Percentiles rank a stretch among this genome's conserved stretches.
Conservation (phyloP, 2,888 invertebrate genomes). For the Diabrotica balteata region DNA sequence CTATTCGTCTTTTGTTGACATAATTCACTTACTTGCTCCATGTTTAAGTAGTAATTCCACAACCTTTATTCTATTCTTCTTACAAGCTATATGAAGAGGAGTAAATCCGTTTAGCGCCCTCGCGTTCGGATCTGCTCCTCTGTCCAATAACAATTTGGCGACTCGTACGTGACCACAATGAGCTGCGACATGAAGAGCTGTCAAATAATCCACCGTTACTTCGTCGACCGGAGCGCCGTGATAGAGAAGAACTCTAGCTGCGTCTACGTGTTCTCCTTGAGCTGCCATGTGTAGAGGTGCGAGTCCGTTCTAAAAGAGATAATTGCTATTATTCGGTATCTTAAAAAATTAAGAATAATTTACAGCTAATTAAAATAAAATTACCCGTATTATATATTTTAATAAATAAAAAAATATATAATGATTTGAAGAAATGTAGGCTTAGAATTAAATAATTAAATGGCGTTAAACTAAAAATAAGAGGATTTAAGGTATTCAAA, state of each 20-base stretch:
- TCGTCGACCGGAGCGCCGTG: constrained; percentile 98
- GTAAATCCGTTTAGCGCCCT: constrained; percentile 97
- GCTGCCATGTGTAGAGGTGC: constrained; percentile 99
- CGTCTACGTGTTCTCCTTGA: constrained; percentile 98
- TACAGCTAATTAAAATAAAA: background rate
- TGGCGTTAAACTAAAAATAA: too few relatives aligned
- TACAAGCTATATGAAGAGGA: constrained; percentile 97
- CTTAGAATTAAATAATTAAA: too few relatives aligned
- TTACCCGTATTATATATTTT: background rate
- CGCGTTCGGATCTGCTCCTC: constrained; percentile 96
- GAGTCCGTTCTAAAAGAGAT: constrained; percentile 74
- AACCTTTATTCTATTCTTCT: constrained; percentile 96
- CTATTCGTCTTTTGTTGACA: too few relatives aligned
- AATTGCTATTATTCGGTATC: background rate
- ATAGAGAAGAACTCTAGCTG: constrained; percentile 88
- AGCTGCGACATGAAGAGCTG: constrained; percentile 95
- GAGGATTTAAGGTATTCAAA: too few relatives aligned
- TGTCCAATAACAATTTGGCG: constrained; percentile 88
- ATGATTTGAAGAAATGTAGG: too few relatives aligned
- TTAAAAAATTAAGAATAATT: constrained; percentile 40
- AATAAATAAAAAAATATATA: background rate
- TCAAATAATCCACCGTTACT: constrained; percentile 97
- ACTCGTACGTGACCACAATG: constrained; percentile 94
- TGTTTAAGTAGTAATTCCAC: constrained; percentile 95
- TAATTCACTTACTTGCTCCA: constrained; percentile 75